These are phyloP conservation scores for Taxidea taxus DNA, from an alignment of 2,113 vertebrate species.

Conservation along the genomic window DNA sequence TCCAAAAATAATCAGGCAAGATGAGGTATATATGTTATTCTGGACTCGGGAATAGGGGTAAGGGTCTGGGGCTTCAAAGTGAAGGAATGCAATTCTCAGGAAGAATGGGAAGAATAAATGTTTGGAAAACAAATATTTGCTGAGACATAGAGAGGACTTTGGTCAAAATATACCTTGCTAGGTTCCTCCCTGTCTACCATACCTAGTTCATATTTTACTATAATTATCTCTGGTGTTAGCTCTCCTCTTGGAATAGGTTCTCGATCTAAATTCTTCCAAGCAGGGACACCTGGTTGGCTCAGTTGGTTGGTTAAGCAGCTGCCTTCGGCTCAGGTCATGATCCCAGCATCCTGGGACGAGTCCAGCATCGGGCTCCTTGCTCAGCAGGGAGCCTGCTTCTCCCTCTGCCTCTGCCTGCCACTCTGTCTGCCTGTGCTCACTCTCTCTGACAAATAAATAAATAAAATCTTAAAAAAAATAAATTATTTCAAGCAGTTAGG, in stretches of 20 bases:
- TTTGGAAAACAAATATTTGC: not conserved
- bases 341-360: no score
- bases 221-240: not conserved
- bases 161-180: not conserved
- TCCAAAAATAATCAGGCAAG: not conserved
- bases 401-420: no score
- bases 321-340: no score
- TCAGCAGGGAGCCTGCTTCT: no score
- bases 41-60: not conserved
- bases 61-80: not conserved
- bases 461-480: no score
- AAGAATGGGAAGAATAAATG: not conserved
- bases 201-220: not conserved
- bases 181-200: not conserved
- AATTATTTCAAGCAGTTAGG: not conserved
- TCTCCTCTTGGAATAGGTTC: not conserved
- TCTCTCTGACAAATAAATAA: no score
- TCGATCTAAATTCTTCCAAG: not conserved
- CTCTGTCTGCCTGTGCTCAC: no score
- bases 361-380: no score
- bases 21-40: not conserved
- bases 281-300: no score
- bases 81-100: not conserved
- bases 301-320: no score
- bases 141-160: not conserved